These are phyloP conservation scores for Callinectes sapidus DNA, from an alignment of 2,888 invertebrate genomes.

Conservation along the genomic window DNA sequence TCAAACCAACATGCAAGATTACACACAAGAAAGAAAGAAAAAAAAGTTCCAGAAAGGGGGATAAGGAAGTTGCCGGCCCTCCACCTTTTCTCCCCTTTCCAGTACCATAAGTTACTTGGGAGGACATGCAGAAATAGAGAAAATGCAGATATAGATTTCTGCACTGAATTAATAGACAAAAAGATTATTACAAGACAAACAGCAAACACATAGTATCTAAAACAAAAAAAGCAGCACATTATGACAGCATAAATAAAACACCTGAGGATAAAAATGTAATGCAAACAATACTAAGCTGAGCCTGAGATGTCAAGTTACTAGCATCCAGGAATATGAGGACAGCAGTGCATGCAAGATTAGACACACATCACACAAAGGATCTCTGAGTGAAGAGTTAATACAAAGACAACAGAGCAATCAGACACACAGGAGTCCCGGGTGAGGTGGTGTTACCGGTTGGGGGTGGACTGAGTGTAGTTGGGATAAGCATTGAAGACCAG, in stretches of 20 bases:
- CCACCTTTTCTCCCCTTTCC: too few relatives aligned
- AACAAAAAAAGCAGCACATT: background rate
- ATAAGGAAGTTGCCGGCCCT: too few relatives aligned
- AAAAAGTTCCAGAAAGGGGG: too few relatives aligned
- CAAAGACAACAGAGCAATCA: background rate
- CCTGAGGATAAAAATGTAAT: background rate
- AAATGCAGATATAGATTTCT: background rate
- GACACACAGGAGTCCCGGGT: background rate
- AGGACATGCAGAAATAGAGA: background rate
- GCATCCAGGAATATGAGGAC: background rate
- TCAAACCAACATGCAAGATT: too few relatives aligned
- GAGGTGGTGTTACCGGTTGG: slow-evolving; percentile 44
- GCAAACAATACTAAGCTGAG: background rate
- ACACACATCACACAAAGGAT: background rate
- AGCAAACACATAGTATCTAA: background rate
- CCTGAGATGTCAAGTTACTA: too few relatives aligned
- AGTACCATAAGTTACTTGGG: background rate
- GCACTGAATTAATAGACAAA: background rate
- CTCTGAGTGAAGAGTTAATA: background rate
- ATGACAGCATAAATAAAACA: background rate
- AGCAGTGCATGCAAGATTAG: background rate
- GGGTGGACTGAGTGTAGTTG: slow-evolving; percentile 62
- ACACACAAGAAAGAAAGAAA: too few relatives aligned
- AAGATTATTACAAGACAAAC: background rate
- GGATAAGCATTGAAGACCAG: slow-evolving; percentile 63